Evolutionary conservation across 2,113 vertebrate genomes (phyloP).

Genomic region (Aldabrachelys gigantea): DNA sequence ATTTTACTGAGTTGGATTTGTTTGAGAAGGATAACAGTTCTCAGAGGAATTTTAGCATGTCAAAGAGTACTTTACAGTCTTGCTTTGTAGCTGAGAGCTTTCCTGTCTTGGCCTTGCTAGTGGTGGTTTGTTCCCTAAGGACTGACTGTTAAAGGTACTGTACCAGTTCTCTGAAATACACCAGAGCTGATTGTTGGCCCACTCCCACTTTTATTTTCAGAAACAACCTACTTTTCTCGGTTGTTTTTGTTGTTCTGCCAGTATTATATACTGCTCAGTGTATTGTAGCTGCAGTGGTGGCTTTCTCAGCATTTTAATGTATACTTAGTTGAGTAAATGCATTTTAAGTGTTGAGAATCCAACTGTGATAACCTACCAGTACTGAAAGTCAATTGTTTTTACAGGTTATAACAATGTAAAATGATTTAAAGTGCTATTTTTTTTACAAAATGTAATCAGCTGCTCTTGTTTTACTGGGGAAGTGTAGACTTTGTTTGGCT

Average conservation of each 20-base stretch:
- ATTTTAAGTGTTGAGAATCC: neutral
- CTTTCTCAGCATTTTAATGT: conserved; percentile 30
- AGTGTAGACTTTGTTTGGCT: neutral
- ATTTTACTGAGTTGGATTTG: conserved; percentile 66
- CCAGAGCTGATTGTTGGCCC: conserved; percentile 16
- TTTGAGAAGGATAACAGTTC: conserved; percentile 65
- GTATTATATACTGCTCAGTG: neutral
- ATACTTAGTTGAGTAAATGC: neutral
- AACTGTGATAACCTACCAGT: neutral
- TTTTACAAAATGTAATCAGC: neutral
- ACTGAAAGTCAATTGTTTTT: neutral
- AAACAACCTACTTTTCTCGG: conserved; percentile 3
- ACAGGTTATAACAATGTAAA: neutral
- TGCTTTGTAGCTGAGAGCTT: conserved; percentile 49
- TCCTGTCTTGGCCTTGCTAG: conserved; percentile 56
- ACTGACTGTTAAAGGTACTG: conserved; percentile 8
- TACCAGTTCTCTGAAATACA: conserved; percentile 42
- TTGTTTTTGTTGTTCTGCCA: conserved; percentile 39
- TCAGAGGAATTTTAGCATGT: conserved; percentile 48
- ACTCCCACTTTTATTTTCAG: conserved; percentile 32
- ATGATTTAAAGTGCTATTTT: neutral
- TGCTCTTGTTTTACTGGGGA: neutral
- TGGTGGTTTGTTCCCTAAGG: conserved; percentile 59
- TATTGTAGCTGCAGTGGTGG: neutral
- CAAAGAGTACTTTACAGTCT: conserved; percentile 44